phyloP scores from a whole-genome alignment of 2,888 invertebrate species.

The Erebia palarica region DNA sequence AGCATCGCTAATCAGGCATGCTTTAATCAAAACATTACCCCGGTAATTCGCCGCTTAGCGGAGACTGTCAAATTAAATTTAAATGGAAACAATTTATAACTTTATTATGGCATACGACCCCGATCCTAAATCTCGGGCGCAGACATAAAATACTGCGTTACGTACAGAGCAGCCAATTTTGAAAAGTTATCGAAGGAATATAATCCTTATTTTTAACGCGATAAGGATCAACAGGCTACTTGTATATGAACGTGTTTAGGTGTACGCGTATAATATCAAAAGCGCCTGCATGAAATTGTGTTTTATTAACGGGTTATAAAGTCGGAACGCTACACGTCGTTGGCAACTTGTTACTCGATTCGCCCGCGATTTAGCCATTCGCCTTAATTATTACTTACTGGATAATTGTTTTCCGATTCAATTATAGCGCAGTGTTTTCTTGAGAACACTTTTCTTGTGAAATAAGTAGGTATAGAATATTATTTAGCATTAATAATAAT shows the following conservation, averaged over 20 bases:
- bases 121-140: conserved; percentile 69
- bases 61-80: conserved; percentile 79
- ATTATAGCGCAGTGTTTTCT: conserved; percentile 41
- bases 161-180: conserved; percentile 36
- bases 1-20: conserved; percentile 58
- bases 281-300: conserved; percentile 76
- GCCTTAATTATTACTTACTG: conserved; percentile 60
- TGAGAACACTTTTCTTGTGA: conserved; percentile 28
- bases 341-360: conserved; percentile 71
- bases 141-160: conserved; percentile 75
- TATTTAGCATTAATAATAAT: no score
- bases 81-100: conserved; percentile 79
- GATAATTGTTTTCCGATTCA: conserved; percentile 75
- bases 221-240: conserved; percentile 29
- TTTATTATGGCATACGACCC: conserved; percentile 75
- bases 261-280: conserved; percentile 55
- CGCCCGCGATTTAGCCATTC: conserved; percentile 61
- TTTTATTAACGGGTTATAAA: conserved; percentile 81
- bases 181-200: conserved; percentile 20
- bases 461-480: background rate
- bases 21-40: conserved; percentile 71
- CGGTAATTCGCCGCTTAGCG: conserved; percentile 66
- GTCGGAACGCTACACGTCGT: conserved; percentile 71
- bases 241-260: conserved; percentile 19
- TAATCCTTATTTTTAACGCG: conserved; percentile 28